A percentile compares a stretch with the other conserved stretches of the same genome.
Evolutionary conservation across 1,140 invertebrate species (phyloP).

Genomic region (Zophobas atratus): DNA sequence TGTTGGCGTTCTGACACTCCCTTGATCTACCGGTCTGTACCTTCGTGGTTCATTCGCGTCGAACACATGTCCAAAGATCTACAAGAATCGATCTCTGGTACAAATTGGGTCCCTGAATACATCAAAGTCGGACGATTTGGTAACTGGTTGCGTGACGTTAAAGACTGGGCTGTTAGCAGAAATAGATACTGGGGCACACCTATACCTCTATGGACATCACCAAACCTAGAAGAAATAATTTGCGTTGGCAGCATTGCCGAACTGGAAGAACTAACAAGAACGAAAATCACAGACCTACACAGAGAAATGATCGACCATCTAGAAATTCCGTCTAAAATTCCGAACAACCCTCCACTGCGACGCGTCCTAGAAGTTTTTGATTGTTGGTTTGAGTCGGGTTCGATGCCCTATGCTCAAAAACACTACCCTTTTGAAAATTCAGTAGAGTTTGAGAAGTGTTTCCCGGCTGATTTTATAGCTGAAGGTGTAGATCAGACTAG

Average conservation of each 20-base stretch:
- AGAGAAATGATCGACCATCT: slow-evolving; percentile 95
- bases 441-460: slow-evolving; percentile 93
- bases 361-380: slow-evolving; percentile 98
- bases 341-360: slow-evolving; percentile 86
- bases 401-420: slow-evolving; percentile 98
- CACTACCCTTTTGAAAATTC: slow-evolving; percentile 97
- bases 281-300: slow-evolving; percentile 92
- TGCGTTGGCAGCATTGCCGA: slow-evolving; percentile 97
- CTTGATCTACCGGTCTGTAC: slow-evolving; percentile 97
- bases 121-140: slow-evolving; percentile 99
- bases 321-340: slow-evolving; percentile 91
- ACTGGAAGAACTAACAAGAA: slow-evolving; percentile 86
- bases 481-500: slow-evolving; percentile 99
- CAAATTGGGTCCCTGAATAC: slow-evolving; percentile 99
- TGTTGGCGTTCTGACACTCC: slow-evolving; percentile 99
- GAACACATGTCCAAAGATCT: slow-evolving; percentile 90
- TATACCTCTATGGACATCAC: slow-evolving; percentile 97
- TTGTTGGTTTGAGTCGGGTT: slow-evolving; percentile 99
- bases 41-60: slow-evolving; percentile 98
- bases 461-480: slow-evolving; percentile 99
- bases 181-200: slow-evolving; percentile 99
- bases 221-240: slow-evolving; percentile 95
- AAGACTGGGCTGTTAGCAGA: slow-evolving; percentile 98
- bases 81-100: slow-evolving; percentile 84
- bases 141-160: slow-evolving; percentile 97